Evolutionary conservation across 2,113 vertebrate species (phyloP).

Genomic region (Spermophilus dauricus): DNA sequence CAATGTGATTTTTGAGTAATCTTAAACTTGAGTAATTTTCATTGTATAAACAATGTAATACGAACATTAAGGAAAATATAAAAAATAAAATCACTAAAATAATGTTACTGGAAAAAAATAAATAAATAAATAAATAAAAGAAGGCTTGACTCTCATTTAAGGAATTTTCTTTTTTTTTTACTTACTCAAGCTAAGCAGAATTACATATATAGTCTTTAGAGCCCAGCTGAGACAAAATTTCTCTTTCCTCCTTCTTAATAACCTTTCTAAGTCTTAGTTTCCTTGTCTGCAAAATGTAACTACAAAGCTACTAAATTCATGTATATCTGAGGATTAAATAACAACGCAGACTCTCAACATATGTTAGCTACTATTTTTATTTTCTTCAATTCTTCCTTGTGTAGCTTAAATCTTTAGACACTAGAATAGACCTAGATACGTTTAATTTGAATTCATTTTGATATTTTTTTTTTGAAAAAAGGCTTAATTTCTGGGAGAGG

Average conservation of each 20-base stretch:
- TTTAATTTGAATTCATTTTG: conserved; percentile 40
- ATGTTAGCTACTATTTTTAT: conserved; percentile 50
- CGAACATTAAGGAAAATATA: neutral
- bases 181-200: neutral
- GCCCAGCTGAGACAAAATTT: neutral
- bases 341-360: conserved; percentile 8
- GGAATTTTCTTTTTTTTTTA: too few species aligned
- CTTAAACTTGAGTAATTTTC: conserved; percentile 48
- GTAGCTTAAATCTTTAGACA: conserved; percentile 22
- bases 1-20: neutral
- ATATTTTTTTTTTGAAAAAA: neutral
- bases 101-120: neutral
- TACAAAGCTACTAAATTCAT: neutral
- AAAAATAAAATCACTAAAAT: conserved; percentile 10
- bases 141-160: too few species aligned
- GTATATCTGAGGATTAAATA: conserved; percentile 64
- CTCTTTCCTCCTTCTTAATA: neutral
- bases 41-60: neutral
- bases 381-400: conserved; percentile 43
- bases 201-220: neutral
- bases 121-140: too few species aligned
- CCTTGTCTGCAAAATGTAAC: neutral
- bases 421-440: conserved; percentile 32
- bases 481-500: neutral
- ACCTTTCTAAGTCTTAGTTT: conserved; percentile 4